These are phyloP conservation scores for Pachycephala philippinensis DNA, from an alignment of 2,113 vertebrate species.

Conservation along the genomic window DNA sequence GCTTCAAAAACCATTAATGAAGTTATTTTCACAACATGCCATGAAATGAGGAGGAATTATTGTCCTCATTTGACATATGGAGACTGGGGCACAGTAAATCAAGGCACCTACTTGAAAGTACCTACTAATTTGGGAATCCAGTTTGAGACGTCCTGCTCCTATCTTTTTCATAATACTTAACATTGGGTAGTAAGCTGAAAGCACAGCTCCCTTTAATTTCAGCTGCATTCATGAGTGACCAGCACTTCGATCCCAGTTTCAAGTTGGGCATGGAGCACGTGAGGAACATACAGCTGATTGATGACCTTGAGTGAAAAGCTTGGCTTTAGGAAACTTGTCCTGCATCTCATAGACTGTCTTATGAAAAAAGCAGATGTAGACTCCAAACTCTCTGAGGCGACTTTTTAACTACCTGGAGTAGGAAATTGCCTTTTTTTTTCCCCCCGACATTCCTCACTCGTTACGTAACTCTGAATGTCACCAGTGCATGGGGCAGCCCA, in stretches of 20 bases:
- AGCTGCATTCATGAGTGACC: not conserved
- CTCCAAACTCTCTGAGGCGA: not conserved
- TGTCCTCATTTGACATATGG: constrained; percentile 10
- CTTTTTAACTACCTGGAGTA: not conserved
- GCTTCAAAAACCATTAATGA: constrained; percentile 31
- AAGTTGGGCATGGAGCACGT: accelerated
- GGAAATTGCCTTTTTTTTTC: not conserved
- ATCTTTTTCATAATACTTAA: not conserved
- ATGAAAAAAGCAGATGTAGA: not conserved
- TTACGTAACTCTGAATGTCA: not conserved
- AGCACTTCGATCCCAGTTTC: not conserved
- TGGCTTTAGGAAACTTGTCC: not conserved
- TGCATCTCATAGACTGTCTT: not conserved
- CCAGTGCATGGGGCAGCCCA: not conserved
- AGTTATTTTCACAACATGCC: constrained; percentile 18
- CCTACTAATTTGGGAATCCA: not conserved
- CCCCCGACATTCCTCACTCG: not conserved
- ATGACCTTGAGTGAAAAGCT: not conserved
- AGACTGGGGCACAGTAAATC: not conserved
- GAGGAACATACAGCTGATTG: not conserved
- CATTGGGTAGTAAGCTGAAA: not conserved
- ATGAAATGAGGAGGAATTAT: constrained; percentile 13
- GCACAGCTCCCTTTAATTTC: not conserved
- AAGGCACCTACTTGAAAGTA: not conserved
- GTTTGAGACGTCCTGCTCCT: not conserved